Conservation (phyloP, 2,797 vertebrate genomes). For the Scolopax bukidnonensis region DNA sequence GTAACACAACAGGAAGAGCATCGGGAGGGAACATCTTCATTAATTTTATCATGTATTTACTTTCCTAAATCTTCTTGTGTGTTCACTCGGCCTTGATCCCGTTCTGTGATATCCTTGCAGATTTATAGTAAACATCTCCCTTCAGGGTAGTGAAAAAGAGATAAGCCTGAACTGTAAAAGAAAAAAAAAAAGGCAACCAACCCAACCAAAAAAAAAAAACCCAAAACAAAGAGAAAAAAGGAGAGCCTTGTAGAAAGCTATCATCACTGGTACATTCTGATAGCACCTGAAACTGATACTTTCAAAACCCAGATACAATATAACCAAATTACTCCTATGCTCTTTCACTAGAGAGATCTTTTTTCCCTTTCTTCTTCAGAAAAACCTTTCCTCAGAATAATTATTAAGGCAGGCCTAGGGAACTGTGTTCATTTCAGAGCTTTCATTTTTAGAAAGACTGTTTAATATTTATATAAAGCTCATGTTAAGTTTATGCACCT, state of each 20-base stretch:
- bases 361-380: conserved; percentile 25
- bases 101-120: neutral
- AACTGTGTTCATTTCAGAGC: conserved; percentile 52
- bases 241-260: neutral
- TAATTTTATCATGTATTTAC: neutral
- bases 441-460: conserved; percentile 74
- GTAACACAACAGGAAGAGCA: neutral
- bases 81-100: neutral
- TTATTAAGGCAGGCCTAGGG: conserved; percentile 54
- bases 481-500: conserved; percentile 75
- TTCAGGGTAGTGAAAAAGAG: neutral
- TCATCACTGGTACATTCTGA: neutral
- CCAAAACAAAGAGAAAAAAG: neutral
- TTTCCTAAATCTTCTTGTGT: conserved; percentile 19
- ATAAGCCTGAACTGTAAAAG: neutral
- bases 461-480: conserved; percentile 77
- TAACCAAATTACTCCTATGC: conserved; percentile 1
- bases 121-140: conserved; percentile 16
- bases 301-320: neutral
- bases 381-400: conserved; percentile 35
- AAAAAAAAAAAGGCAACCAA: neutral
- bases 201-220: no score
- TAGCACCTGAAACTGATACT: neutral
- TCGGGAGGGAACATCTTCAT: conserved; percentile 12
- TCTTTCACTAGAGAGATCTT: conserved; percentile 30